Percentiles rank a stretch among this genome's conserved stretches.
Conservation (phyloP, 1,140 invertebrate species). For the Rhopalosiphum padi region DNA sequence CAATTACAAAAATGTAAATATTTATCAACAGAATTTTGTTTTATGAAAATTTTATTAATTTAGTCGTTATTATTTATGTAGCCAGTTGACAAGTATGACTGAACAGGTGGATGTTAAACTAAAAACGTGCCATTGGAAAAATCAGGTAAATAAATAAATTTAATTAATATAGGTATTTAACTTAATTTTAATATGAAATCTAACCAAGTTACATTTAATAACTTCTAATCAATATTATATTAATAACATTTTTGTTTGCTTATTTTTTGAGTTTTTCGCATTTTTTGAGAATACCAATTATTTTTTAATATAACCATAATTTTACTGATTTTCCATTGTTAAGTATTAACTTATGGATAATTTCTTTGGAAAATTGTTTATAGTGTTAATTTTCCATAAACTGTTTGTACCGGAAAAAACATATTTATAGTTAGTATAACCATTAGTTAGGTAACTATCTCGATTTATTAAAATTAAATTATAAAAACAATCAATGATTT, state of each 20-base stretch:
- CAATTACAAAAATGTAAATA: background rate
- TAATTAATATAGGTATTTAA: background rate
- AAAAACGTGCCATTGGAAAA: background rate
- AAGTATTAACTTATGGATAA: no score
- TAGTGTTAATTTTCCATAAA: no score
- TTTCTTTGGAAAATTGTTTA: no score
- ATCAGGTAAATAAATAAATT: background rate
- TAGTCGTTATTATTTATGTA: background rate
- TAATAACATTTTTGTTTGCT: background rate
- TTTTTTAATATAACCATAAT: no score
- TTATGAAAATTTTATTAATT: background rate
- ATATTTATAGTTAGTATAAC: background rate
- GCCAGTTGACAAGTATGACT: background rate
- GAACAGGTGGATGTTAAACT: background rate
- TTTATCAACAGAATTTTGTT: background rate
- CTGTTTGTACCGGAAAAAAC: no score
- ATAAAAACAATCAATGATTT: background rate
- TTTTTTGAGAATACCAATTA: no score
- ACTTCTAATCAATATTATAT: background rate
- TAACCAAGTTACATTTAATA: background rate
- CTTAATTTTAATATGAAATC: background rate
- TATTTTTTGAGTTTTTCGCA: no score
- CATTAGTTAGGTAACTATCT: background rate
- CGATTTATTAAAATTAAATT: background rate
- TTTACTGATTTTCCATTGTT: no score